Conservation (phyloP, 2,113 vertebrate species). For the Ammodytes dubius region DNA sequence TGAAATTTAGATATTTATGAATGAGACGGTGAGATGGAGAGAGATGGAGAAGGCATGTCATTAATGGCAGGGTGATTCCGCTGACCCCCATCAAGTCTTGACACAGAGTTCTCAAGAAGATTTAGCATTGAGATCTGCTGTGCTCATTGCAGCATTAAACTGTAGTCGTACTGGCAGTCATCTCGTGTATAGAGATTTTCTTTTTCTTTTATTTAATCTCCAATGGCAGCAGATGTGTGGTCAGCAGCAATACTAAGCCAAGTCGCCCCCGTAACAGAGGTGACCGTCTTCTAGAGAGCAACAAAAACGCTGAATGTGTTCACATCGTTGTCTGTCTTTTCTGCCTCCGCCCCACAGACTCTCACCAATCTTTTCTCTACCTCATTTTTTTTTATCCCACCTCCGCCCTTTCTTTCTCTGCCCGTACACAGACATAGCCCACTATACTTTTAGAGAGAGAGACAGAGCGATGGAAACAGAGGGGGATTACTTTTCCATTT, state of each 20-base stretch:
- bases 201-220: conserved; percentile 10
- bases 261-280: conserved; percentile 34
- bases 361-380: conserved; percentile 12
- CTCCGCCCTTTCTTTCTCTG: conserved; percentile 23
- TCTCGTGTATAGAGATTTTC: neutral
- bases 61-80: neutral
- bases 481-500: conserved; percentile 47
- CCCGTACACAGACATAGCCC: conserved; percentile 2
- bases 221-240: conserved; percentile 45
- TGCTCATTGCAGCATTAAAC: neutral
- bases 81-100: neutral
- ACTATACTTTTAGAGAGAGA: conserved; percentile 8
- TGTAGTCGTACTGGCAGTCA: neutral
- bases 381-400: neutral
- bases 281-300: conserved; percentile 39
- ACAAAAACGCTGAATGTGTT: conserved; percentile 43
- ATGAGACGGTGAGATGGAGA: neutral
- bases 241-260: conserved; percentile 27
- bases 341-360: conserved; percentile 39
- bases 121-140: no score
- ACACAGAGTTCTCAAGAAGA: neutral
- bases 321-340: conserved; percentile 26
- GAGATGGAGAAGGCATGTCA: neutral
- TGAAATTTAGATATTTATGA: neutral
- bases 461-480: conserved; percentile 31